Base-by-base conservation (phyloP, 2,113 vertebrate species). In the Tonatia bakeri region DNA sequence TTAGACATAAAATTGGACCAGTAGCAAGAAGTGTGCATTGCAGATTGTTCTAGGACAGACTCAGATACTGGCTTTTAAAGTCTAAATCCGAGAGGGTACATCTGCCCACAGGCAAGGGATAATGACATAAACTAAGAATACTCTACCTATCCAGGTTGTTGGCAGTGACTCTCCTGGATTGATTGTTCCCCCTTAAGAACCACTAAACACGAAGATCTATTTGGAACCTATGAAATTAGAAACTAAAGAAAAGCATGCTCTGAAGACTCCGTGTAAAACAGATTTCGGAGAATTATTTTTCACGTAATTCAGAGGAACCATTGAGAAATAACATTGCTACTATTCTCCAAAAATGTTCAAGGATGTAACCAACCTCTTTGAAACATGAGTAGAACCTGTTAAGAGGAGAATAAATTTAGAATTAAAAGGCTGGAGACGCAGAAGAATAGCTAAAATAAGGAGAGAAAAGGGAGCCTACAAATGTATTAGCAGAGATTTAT, bases 291-390 rank as follows among this genome's bases (percentile, higher is more conserved):
- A 67, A 59, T 50, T 36, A 10, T 45, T 22, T 91, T 83, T 45
- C 38, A 36, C 75, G 28, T 79, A 61, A 67, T 83, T 96, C 45
- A 67, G 24, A 82, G 7, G 52, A 84, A 79, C 93, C 22, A 33
- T 88, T 75, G 43, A 92, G 16, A 96, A 88, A 20, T 73, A 61
- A 43, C 86, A 89, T 76, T 85, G 15, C 67, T 91, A 20, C 20
- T 93, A 17, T 84, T 76, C 47, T 96, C 38, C 52, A 76, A 75
- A 95, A 65, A 85, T 85, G 33, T 76, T 87, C 33, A 85, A 91
- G 45, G 38, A 76, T 13, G 38, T 56, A 40, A 65, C n/a, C 54
- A 85, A 59, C 14, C 8, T 85, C 64, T 96, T 15, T 91, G 76
- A 94, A 94, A 79, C 16, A 22, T 61, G 17, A 61, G 9, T 33